Evolutionary conservation across 2,113 vertebrate genomes (phyloP), one percentile per base, ranked within the genome.

Genomic region (Circaetus gallicus): DNA sequence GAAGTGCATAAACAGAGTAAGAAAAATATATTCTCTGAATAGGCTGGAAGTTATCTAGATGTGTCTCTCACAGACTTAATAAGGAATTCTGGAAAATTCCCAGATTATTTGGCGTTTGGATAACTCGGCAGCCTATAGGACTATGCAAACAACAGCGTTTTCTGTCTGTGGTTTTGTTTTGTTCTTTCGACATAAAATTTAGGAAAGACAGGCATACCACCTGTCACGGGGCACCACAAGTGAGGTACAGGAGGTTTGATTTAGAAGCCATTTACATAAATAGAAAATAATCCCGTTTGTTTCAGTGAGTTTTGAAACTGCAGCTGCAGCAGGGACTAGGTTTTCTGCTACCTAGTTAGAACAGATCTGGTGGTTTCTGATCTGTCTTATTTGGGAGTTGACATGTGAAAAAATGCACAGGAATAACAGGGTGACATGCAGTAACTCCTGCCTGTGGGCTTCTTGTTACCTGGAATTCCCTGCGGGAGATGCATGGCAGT

Each of bases 1-100:
- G 97, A 98, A 94, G 94, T 69, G 67, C 97, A 61, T 31, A 98
- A 95, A 62, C 76, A 96, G 74, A 94, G 99, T 99, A 95, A 98
- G 98, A 63, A 72, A 74, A 77, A 42, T 8, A 10, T 0, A 5
- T 85, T 93, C 45, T 77, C 28, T 42, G 63, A 62, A 26, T 38
- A 52, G 62, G 9, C 28, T 78, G 61, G 61, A 56, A 69, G 56
- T 59, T 53, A 22, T 8, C 45, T 53, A 16, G 38, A 20, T 28
- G 8, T 38, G 21, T 56, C 36, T 73, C 91, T 80, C 49, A 22
- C 47, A 74, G 67, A 10, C 13, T 91, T 40, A 18, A 38, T 38
- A 43, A 40, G 53, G 89, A 86, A 49, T 84, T 45, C 20, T 79
- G 24, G 77, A 89, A 81, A 65, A 70, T 40, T 34, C 38, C 31